phyloP scores from a whole-genome alignment of 2,888 invertebrate species.

The Stegophylla sp. region DNA sequence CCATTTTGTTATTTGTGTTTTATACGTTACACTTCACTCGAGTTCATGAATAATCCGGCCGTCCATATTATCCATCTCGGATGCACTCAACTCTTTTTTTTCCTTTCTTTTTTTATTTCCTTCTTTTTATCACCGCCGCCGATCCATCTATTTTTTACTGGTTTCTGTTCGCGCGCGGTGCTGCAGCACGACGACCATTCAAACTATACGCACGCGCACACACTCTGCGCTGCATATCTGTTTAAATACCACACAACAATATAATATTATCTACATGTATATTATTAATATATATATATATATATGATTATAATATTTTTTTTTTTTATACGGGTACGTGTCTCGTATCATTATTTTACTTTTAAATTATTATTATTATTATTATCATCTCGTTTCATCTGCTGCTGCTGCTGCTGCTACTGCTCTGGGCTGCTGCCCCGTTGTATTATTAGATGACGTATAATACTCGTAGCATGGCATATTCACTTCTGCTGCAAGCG shows the following conservation, averaged over 20 bases:
- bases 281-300: not conserved
- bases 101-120: constrained; percentile 8
- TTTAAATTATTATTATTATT: constrained; percentile 14
- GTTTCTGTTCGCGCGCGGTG: constrained; percentile 30
- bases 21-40: constrained; percentile 27
- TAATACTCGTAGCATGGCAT: not conserved
- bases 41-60: constrained; percentile 36
- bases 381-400: constrained; percentile 42
- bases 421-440: not conserved
- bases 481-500: constrained; percentile 48
- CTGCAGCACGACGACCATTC: constrained; percentile 35
- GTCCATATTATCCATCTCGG: not conserved
- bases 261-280: not conserved
- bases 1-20: constrained; percentile 34
- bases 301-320: constrained; percentile 11
- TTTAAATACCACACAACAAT: not conserved
- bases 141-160: constrained; percentile 55
- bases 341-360: constrained; percentile 15
- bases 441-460: too few species aligned
- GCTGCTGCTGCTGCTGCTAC: not conserved
- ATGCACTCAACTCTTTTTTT: constrained; percentile 36
- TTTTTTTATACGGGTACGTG: constrained; percentile 4
- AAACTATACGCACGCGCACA: not conserved
- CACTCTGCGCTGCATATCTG: too few species aligned
- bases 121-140: constrained; percentile 38